A percentile compares a stretch with the other conserved stretches of the same genome.
These are phyloP conservation scores for Chamaea fasciata DNA, from an alignment of 2,113 vertebrate species.

Conservation along the genomic window DNA sequence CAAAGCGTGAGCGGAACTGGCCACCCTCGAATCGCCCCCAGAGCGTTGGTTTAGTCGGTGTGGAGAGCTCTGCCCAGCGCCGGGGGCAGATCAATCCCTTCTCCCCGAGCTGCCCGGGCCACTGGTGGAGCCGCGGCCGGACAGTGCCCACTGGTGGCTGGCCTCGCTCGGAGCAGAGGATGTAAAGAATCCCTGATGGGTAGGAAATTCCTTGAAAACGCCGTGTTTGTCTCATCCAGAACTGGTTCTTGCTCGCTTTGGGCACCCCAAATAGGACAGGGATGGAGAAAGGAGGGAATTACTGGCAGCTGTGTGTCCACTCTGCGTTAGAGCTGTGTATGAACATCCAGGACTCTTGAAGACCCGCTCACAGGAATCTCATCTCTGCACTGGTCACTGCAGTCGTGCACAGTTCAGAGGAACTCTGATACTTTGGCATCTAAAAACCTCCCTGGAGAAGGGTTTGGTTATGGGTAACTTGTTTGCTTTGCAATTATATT, in stretches of 20 bases:
- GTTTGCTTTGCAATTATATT: background rate
- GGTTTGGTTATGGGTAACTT: background rate
- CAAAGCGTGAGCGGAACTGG: background rate
- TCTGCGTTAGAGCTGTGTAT: rapidly evolving
- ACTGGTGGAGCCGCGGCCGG: background rate
- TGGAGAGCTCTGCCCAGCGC: background rate
- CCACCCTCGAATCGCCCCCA: background rate
- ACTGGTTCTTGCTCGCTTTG: background rate
- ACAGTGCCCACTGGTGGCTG: conserved; percentile 31
- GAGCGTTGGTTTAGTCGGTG: background rate
- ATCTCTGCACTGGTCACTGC: background rate
- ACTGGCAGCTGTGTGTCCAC: rapidly evolving
- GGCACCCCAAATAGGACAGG: background rate
- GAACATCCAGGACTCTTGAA: background rate
- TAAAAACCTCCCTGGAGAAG: background rate
- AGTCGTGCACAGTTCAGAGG: background rate
- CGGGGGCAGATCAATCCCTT: background rate
- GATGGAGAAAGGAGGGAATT: background rate
- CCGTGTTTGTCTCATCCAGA: background rate
- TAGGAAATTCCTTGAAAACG: background rate
- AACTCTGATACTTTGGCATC: background rate
- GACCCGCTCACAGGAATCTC: too few species aligned
- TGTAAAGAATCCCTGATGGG: background rate
- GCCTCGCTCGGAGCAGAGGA: background rate
- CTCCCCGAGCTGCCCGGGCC: background rate